phyloP scores from a whole-genome alignment of 2,113 vertebrate species.

The Nyctibius bracteatus region DNA sequence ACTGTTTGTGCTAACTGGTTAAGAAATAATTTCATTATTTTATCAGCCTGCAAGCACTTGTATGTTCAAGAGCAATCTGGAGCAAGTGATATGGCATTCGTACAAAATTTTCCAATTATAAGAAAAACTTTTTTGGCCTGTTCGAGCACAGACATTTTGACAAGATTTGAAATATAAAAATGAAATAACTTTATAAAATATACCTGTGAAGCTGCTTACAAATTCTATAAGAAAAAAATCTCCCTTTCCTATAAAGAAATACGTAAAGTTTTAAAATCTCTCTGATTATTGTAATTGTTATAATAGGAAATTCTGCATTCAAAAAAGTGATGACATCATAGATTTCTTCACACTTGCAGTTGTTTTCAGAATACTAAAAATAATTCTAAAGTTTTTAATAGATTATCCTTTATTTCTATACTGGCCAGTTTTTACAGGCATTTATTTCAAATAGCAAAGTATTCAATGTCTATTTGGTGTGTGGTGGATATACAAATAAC shows the following conservation, averaged over 20 bases:
- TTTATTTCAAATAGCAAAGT: not conserved
- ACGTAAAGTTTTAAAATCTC: not conserved
- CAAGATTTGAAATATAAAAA: not conserved
- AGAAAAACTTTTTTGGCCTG: not conserved
- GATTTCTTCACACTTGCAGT: not conserved
- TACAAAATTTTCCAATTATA: not conserved
- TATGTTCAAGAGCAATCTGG: not conserved
- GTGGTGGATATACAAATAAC: not conserved
- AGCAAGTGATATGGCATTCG: not conserved
- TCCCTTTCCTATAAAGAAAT: not conserved
- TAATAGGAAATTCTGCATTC: not conserved
- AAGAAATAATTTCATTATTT: not conserved
- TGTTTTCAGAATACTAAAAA: not conserved
- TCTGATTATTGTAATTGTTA: not conserved
- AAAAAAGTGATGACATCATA: not conserved
- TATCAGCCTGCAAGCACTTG: not conserved
- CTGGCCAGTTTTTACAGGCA: not conserved
- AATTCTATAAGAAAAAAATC: not conserved
- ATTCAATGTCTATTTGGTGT: not conserved
- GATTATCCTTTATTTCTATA: not conserved
- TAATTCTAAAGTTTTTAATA: not conserved
- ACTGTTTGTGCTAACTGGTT: not conserved
- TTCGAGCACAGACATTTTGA: not conserved
- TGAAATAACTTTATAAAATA: not conserved
- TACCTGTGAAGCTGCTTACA: not conserved